Base-by-base conservation (phyloP, 2,888 invertebrate genomes). In the Campoplex nolae region DNA sequence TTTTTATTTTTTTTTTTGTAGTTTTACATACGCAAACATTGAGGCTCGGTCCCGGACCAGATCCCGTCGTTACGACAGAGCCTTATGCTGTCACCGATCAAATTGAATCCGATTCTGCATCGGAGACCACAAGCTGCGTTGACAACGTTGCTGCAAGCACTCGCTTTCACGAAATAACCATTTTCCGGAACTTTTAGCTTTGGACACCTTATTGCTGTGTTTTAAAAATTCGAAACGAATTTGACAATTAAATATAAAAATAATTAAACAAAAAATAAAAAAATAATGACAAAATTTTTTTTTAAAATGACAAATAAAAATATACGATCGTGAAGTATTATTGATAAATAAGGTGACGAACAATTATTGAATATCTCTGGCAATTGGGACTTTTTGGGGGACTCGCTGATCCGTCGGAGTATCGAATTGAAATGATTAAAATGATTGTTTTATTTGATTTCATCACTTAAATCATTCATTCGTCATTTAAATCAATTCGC, bases 121-220 rank as follows among this genome's bases (percentile, higher is more conserved):
- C 96, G 94, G 9, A 96, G 95, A 0, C 97, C 97, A 92, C 97
- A 97, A 0, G 96, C 97, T n/a, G 96, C 96, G 91, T 97, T 96
- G 74, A 97, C 95, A 8, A 96, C 96, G 90, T 96, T 96, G 84
- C 95, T 95, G 92, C 97, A 97, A 45, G 95, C 95, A 58, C 95
- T 95, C 2, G 92, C 92, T 89, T 96, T 96, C 2, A 97, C 96
- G 91, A 97, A 96, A 92, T 96, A 96, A 6, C 97, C 97, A 92
- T 96, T 95, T 77, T 95, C 95, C 0, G 97, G 97, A 1, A 96
- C 95, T 18, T 91, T 92, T 78, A 97, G 91, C 88, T 95, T 95
- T 0, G 96, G 95, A 90, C 97, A 97, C 35, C 95, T 95, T 88
- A 96, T 94, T n/a, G 95, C 96, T 96, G 86, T 42, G 71, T 38